Evolutionary conservation across 2,888 invertebrate species (phyloP), one percentile per base, ranked within the genome.

Genomic region (Chloromyia formosa): DNA sequence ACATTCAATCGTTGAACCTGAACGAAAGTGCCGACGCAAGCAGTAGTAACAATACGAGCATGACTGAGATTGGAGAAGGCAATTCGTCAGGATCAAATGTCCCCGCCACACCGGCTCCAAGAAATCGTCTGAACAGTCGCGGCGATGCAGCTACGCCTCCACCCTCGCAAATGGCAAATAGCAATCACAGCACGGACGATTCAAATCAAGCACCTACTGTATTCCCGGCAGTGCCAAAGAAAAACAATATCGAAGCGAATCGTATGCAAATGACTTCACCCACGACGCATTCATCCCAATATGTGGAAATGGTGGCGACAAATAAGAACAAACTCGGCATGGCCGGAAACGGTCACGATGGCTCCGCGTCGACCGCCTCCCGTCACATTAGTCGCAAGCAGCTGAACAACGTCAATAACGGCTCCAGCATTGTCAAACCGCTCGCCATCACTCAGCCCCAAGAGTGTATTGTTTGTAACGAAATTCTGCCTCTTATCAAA

Each of bases 401-500:
- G 74, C 16, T 76, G 20, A 78, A 77, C 66, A 77, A 77, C 54
- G 66, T 76, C 4, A 61, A 49, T 12, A 58, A 58, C 45, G 27
- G 68, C 42, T 22, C 45, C 18, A 49, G 54, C 53, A 75, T 66
- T 1, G 54, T 53, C 16, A 74, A 74, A 18, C 74, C 74, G 18
- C 42, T 58, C 14, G 56, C 42, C 9, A 61, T 75, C 20, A 62
- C 20, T 23, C 20, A 18, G 22, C 87, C 87, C 10, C 86, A 86
- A 27, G 91, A 91, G 81, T 93, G 93, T 83, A 86, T 90, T 69
- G 90, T 94, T 3, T 94, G 94, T 82, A 90, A 90, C 54, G 93
- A 93, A 81, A 83, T 89, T 61, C 88, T 90, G 2, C 88, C 88
- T 77, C 86, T 90, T 77, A 90, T 93, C 2, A 86, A 86, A 73